Percentiles rank a stretch among this genome's conserved stretches.
phyloP scores from a whole-genome alignment of 2,888 invertebrate genomes.

The Agrochola circellaris region DNA sequence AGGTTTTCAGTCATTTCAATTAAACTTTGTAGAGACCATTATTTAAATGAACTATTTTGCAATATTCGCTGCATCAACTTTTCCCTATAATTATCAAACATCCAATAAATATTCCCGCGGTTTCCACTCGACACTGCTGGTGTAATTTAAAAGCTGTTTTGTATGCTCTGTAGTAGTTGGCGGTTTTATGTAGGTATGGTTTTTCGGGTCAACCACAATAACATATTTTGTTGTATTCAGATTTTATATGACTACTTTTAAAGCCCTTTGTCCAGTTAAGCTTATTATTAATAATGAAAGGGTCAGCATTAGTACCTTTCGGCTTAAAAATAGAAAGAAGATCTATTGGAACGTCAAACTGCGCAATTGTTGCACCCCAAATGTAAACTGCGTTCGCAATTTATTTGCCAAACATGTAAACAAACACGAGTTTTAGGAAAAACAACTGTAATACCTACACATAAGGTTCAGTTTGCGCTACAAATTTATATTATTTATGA shows the following conservation, averaged over 20 bases:
- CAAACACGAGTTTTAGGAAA: too few relatives aligned
- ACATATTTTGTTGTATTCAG: constrained; percentile 30
- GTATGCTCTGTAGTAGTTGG: constrained; percentile 19
- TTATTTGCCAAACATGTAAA: too few relatives aligned
- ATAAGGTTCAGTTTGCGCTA: too few relatives aligned
- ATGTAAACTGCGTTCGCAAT: neutral
- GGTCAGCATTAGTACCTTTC: too few relatives aligned
- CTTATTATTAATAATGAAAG: neutral
- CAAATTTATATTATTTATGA: too few relatives aligned
- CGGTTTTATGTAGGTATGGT: constrained; percentile 35
- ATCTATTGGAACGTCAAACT: neutral
- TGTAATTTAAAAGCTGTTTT: constrained; percentile 54
- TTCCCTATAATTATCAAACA: constrained; percentile 39
- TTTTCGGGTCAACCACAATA: constrained; percentile 33
- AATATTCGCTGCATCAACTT: constrained; percentile 2
- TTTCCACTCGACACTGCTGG: constrained; percentile 21
- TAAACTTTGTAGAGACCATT: neutral
- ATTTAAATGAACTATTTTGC: constrained; percentile 14
- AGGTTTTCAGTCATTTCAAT: neutral
- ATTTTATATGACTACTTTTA: constrained; percentile 14
- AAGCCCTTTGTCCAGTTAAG: neutral
- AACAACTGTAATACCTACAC: too few relatives aligned
- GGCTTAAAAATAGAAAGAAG: neutral
- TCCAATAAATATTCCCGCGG: constrained; percentile 43
- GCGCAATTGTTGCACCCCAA: neutral